Evolutionary conservation across 2,113 vertebrate species (phyloP).

Genomic region (Lipotes vexillifer): DNA sequence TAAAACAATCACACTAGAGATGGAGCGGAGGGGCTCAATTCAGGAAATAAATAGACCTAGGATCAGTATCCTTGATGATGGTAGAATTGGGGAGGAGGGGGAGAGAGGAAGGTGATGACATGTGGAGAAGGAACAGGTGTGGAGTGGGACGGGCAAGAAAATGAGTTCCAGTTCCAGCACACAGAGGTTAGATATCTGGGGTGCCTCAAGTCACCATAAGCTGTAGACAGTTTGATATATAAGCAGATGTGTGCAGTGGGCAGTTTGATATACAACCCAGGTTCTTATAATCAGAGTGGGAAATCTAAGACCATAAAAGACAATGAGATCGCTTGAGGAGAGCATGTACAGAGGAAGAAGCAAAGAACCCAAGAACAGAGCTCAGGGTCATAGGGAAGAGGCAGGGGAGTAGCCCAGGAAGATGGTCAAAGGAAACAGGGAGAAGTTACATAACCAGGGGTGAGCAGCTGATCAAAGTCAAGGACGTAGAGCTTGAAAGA

Average conservation of each 20-base stretch:
- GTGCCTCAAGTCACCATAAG: background rate
- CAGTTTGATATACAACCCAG: background rate
- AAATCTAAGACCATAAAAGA: background rate
- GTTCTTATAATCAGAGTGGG: background rate
- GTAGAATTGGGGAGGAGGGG: background rate
- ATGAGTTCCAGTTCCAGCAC: background rate
- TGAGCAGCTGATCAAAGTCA: background rate
- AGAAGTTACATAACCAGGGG: background rate
- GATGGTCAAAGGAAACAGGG: background rate
- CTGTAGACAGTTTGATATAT: background rate
- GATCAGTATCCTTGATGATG: background rate
- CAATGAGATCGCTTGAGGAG: background rate
- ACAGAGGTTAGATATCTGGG: background rate
- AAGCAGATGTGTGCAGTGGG: background rate
- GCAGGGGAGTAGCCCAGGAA: background rate
- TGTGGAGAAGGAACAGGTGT: background rate
- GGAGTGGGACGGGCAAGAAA: background rate
- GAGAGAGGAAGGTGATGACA: background rate
- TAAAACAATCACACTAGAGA: background rate
- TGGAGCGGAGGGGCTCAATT: background rate
- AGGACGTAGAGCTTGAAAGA: background rate
- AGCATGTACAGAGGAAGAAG: background rate
- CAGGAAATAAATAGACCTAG: background rate
- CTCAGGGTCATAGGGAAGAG: background rate
- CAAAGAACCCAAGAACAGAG: background rate